Conservation (phyloP, 2,113 vertebrate genomes). For the Calyptommatus sinebrachiatus region DNA sequence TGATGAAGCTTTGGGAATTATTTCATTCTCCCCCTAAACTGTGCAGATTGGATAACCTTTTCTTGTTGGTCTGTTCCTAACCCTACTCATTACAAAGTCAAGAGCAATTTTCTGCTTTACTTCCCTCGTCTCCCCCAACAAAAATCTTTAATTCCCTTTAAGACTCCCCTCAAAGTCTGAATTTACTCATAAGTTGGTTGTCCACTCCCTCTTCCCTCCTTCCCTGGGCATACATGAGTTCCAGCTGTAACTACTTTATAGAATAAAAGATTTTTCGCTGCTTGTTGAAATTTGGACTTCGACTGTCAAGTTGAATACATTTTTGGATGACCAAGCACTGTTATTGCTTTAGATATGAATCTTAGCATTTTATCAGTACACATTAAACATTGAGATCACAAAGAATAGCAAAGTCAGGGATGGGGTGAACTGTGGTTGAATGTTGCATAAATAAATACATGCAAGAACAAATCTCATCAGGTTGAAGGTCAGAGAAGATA, state of each 20-base stretch:
- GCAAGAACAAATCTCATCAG: not conserved
- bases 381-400: not conserved
- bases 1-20: not conserved
- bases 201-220: not conserved
- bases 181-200: not conserved
- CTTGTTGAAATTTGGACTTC: not conserved
- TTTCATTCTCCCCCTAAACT: not conserved
- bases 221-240: not conserved
- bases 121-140: not conserved
- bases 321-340: not conserved
- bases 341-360: not conserved
- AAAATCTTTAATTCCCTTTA: not conserved
- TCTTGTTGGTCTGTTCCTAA: constrained; percentile 13
- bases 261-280: not conserved
- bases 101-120: not conserved
- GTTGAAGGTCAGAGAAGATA: not conserved
- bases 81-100: constrained; percentile 2
- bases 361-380: not conserved
- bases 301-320: not conserved
- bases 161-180: not conserved
- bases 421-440: not conserved
- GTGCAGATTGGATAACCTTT: constrained; percentile 18
- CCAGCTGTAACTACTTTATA: not conserved
- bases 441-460: not conserved
- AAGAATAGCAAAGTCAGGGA: not conserved